Conservation (phyloP, 2,113 vertebrate genomes). For the Scomber scombrus region DNA sequence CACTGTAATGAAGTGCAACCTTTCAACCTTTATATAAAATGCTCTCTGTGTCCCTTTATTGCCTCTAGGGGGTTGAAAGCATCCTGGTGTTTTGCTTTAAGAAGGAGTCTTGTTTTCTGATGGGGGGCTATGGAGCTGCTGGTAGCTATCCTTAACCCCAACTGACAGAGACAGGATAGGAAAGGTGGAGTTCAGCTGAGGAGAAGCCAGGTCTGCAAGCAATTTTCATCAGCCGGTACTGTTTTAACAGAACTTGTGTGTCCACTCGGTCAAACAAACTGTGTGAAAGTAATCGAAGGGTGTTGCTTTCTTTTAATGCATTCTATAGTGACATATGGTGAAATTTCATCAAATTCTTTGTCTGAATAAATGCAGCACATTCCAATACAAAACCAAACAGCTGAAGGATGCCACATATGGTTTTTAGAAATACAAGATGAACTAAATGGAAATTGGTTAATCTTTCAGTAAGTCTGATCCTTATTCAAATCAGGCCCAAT, state of each 20-base stretch:
- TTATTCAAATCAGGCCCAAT: slow-evolving; percentile 40
- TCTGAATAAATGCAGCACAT: slow-evolving; percentile 41
- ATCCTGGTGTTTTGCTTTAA: slow-evolving; percentile 66
- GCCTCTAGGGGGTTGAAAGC: slow-evolving; percentile 73
- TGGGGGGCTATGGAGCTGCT: slow-evolving; percentile 41
- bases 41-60: slow-evolving; percentile 71
- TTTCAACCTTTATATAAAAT: slow-evolving; percentile 74
- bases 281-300: slow-evolving; percentile 31
- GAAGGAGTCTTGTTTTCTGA: slow-evolving; percentile 62
- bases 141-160: slow-evolving; percentile 65
- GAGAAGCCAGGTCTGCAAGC: slow-evolving; percentile 64
- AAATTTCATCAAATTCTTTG: slow-evolving; percentile 44
- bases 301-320: slow-evolving; percentile 32
- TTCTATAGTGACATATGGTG: slow-evolving; percentile 32
- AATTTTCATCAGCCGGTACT: slow-evolving; percentile 67
- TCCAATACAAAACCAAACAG: slow-evolving; percentile 32
- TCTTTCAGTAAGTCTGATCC: slow-evolving; percentile 40
- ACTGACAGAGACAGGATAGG: slow-evolving; percentile 53
- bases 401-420: slow-evolving; percentile 40
- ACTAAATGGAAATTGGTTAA: slow-evolving; percentile 38
- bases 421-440: slow-evolving; percentile 35
- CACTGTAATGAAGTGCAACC: slow-evolving; percentile 79
- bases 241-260: slow-evolving; percentile 58
- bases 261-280: slow-evolving; percentile 70
- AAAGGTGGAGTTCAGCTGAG: slow-evolving; percentile 49